Percentiles rank a stretch among this genome's conserved stretches.
Conservation (phyloP, 2,888 invertebrate species). For the Nymphalis c-album region DNA sequence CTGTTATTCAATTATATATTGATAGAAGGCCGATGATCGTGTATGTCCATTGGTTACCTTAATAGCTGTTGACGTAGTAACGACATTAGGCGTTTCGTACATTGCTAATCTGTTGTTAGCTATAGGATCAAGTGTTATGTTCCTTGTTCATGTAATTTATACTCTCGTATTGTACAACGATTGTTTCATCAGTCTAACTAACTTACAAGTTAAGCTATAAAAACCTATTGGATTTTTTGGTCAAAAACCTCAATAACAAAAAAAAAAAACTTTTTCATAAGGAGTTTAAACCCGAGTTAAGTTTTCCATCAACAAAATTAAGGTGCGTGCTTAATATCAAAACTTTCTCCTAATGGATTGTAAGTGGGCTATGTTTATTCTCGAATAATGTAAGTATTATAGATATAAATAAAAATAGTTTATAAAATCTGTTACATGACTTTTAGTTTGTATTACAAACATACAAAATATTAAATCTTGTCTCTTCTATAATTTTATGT, state of each 20-base stretch:
- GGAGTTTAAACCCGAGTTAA: slow-evolving; percentile 68
- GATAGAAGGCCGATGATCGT: background rate
- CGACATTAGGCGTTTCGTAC: background rate
- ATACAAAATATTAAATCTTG: too few relatives aligned
- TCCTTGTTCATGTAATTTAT: background rate
- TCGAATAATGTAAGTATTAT: too few relatives aligned
- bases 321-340: slow-evolving; percentile 74
- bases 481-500: too few relatives aligned
- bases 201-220: too few relatives aligned
- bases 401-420: background rate
- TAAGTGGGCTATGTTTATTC: too few relatives aligned
- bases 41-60: background rate
- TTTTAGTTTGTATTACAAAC: too few relatives aligned
- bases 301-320: slow-evolving; percentile 78
- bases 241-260: slow-evolving; percentile 8
- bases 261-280: slow-evolving; percentile 56
- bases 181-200: background rate
- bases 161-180: background rate
- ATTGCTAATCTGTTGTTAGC: background rate
- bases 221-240: too few relatives aligned
- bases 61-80: background rate
- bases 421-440: background rate
- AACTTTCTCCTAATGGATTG: slow-evolving; percentile 76
- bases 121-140: background rate
- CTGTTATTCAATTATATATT: background rate